Conservation (phyloP, 2,113 vertebrate species). For the Merops nubicus region DNA sequence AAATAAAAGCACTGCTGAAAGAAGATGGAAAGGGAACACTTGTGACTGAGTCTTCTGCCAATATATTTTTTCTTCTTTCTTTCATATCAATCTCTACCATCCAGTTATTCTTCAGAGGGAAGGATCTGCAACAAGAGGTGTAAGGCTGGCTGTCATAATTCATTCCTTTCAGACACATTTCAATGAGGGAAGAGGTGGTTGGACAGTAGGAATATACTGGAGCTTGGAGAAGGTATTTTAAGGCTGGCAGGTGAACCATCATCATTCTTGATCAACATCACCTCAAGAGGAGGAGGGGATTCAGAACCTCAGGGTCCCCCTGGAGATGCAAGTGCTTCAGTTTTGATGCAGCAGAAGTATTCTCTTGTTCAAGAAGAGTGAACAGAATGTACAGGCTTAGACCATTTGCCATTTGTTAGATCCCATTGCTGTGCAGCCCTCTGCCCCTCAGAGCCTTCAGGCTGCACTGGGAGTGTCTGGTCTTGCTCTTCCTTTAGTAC, state of each 20-base stretch:
- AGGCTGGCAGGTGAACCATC: background rate
- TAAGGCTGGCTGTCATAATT: background rate
- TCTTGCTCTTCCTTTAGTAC: background rate
- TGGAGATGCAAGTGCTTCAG: background rate
- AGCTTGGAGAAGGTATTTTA: background rate
- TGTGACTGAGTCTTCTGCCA: background rate
- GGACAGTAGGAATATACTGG: background rate
- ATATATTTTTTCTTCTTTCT: background rate
- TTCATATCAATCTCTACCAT: background rate
- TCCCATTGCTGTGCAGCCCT: no score
- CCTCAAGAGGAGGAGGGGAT: background rate
- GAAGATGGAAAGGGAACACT: background rate
- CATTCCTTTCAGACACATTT: background rate
- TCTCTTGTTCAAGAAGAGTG: background rate
- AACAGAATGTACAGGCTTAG: no score
- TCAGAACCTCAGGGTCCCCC: background rate
- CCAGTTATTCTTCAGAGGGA: background rate
- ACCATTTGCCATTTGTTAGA: no score
- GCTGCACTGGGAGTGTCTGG: background rate
- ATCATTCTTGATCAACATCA: background rate
- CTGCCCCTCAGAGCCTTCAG: background rate
- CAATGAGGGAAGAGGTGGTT: background rate
- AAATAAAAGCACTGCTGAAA: background rate
- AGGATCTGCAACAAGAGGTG: background rate
- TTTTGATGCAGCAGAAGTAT: background rate